phyloP scores from a whole-genome alignment of 2,888 invertebrate species.

The Beris chalybata region DNA sequence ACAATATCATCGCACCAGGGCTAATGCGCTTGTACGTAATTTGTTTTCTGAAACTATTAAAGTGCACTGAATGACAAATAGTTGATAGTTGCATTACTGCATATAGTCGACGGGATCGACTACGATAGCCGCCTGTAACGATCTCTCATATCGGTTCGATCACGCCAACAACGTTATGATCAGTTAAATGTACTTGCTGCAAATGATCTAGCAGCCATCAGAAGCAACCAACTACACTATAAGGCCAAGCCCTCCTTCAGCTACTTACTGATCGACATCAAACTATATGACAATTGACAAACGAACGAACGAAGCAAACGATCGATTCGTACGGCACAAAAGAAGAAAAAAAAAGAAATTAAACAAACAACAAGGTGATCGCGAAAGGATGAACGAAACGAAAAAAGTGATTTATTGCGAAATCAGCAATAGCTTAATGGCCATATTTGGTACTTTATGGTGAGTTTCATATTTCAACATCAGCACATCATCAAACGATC shows the following conservation, averaged over 20 bases:
- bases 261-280: constrained; percentile 2
- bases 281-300: not conserved
- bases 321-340: not conserved
- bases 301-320: not conserved
- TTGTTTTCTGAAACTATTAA: constrained; percentile 16
- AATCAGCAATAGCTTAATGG: constrained; percentile 38
- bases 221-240: no score
- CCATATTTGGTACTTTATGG: constrained; percentile 39
- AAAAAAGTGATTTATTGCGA: constrained; percentile 38
- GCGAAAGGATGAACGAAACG: not conserved
- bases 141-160: constrained; percentile 8
- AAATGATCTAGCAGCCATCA: not conserved
- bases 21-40: constrained; percentile 16
- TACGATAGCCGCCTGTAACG: constrained; percentile 3
- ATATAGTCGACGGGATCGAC: not conserved
- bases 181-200: constrained; percentile 17
- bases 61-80: constrained; percentile 29
- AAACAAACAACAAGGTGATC: not conserved
- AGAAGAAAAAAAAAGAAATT: no score
- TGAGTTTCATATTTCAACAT: constrained; percentile 37
- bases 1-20: constrained; percentile 16
- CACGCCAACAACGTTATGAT: constrained; percentile 23
- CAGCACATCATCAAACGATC: constrained; percentile 25
- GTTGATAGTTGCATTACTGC: constrained; percentile 7
- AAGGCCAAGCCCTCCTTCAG: not conserved